phyloP scores from a whole-genome alignment of 2,113 vertebrate species.

The Parus major region DNA sequence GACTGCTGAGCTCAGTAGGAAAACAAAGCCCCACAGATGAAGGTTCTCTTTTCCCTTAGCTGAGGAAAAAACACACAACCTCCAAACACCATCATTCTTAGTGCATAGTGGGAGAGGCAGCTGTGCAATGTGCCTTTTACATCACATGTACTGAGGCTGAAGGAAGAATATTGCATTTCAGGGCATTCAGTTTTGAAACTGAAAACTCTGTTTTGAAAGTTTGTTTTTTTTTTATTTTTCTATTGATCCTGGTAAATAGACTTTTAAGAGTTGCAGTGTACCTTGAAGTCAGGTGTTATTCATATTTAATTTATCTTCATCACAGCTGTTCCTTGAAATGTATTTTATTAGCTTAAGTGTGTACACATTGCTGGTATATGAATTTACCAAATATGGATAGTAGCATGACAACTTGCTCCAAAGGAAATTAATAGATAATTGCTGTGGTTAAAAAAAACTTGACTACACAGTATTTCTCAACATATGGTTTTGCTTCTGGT shows the following conservation, averaged over 20 bases:
- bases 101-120: neutral
- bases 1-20: neutral
- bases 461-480: neutral
- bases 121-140: neutral
- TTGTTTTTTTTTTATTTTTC: neutral
- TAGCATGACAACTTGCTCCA: neutral
- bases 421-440: neutral
- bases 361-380: neutral
- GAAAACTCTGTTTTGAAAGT: neutral
- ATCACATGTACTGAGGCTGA: neutral
- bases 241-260: neutral
- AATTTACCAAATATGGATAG: neutral
- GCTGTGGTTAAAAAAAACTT: neutral
- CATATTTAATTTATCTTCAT: neutral
- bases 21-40: neutral
- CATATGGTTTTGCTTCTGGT: slow-evolving; percentile 9
- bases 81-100: neutral
- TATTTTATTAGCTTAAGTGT: neutral
- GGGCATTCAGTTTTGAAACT: neutral
- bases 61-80: neutral
- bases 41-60: neutral
- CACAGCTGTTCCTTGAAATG: neutral
- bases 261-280: neutral
- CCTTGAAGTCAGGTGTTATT: neutral
- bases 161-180: neutral